Conservation (phyloP, 2,888 invertebrate genomes). For the Andricus curvator region DNA sequence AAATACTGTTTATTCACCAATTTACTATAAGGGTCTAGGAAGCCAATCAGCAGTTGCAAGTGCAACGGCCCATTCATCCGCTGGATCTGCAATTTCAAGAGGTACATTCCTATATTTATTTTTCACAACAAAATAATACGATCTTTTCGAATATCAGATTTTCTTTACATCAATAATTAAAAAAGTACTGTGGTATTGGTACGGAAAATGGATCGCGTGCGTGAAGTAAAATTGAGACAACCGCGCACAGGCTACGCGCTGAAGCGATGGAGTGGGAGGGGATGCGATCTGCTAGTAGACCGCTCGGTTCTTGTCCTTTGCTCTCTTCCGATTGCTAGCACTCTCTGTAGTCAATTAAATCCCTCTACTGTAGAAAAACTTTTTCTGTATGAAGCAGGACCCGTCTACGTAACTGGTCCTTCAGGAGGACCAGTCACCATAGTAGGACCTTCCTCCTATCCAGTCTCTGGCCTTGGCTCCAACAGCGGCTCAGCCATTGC, state of each 20-base stretch:
- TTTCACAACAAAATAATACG: not conserved
- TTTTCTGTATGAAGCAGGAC: not conserved
- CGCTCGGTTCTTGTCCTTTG: no score
- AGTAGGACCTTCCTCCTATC: constrained; percentile 49
- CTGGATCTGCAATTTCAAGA: constrained; percentile 1
- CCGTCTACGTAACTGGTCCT: constrained; percentile 53
- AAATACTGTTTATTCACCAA: constrained; percentile 12
- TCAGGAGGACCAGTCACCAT: constrained; percentile 59
- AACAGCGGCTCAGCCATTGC: constrained; percentile 40
- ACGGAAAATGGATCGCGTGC: no score
- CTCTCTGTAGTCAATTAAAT: no score
- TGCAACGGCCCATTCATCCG: constrained; percentile 35
- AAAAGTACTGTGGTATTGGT: no score
- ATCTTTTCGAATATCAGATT: no score
- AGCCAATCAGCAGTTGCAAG: constrained; percentile 15
- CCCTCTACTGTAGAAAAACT: no score
- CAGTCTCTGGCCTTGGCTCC: constrained; percentile 42
- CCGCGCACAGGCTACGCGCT: no score
- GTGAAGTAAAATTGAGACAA: no score
- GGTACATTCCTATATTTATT: not conserved
- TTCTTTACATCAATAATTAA: no score
- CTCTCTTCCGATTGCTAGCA: no score
- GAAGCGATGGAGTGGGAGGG: no score
- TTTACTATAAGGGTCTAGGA: constrained; percentile 18
- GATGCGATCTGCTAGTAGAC: no score